Evolutionary conservation across 2,797 vertebrate species (phyloP).

Genomic region (Smutsia temminckii): DNA sequence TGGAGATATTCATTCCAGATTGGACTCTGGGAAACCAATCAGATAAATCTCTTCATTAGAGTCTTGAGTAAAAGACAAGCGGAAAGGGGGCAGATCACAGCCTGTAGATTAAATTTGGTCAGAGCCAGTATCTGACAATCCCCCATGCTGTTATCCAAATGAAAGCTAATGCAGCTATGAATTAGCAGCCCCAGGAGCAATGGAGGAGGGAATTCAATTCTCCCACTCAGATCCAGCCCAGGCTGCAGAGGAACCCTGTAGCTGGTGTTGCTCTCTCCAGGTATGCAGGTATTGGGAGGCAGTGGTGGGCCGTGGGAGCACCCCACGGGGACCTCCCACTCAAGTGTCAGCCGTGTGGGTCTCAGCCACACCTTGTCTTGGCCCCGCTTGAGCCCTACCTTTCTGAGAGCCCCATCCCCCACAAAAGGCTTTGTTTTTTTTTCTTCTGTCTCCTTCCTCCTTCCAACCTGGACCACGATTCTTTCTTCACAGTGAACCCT

Average conservation of each 20-base stretch:
- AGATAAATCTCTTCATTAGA: conserved; percentile 67
- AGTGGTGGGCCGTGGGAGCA: accelerated
- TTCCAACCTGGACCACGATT: neutral
- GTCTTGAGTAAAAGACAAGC: conserved; percentile 54
- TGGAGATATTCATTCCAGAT: conserved; percentile 27
- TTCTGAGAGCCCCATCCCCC: neutral
- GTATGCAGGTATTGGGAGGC: neutral
- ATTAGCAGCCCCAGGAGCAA: conserved; percentile 69
- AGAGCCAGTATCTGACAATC: conserved; percentile 79
- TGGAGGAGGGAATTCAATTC: conserved; percentile 60
- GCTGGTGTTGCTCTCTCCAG: neutral
- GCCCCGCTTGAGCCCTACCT: neutral
- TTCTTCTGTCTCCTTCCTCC: neutral
- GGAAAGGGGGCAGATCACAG: conserved; percentile 59
- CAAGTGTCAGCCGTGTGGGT: neutral
- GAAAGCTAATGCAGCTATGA: conserved; percentile 74
- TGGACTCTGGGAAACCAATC: conserved; percentile 42
- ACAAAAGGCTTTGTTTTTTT: neutral
- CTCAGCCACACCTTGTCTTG: too few relatives aligned
- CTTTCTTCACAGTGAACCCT: neutral
- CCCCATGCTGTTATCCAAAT: conserved; percentile 77
- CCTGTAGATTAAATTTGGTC: conserved; percentile 89
- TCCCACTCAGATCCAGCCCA: accelerated
- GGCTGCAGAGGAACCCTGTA: neutral
- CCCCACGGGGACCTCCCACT: neutral